phyloP scores from a whole-genome alignment of 2,888 invertebrate species.

The Aromia moschata region DNA sequence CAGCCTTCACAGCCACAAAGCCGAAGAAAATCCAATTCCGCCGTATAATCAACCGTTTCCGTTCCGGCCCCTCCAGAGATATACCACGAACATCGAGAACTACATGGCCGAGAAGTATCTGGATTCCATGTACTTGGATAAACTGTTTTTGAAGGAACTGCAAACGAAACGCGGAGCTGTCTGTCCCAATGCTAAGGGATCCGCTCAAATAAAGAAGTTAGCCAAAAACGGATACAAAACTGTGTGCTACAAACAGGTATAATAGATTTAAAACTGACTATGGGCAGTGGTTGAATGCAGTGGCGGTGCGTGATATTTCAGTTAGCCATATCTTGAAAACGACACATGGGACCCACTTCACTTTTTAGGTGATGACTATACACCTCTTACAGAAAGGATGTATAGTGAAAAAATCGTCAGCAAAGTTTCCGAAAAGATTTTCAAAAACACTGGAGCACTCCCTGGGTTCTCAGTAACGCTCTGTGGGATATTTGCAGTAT shows the following conservation, averaged over 20 bases:
- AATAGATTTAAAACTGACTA: too few relatives aligned
- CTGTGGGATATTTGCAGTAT: too few relatives aligned
- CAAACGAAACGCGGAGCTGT: slow-evolving; percentile 51
- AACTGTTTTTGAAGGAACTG: slow-evolving; percentile 59
- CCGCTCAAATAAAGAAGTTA: slow-evolving; percentile 50
- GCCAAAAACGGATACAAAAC: slow-evolving; percentile 55
- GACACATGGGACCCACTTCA: too few relatives aligned
- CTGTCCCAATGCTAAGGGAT: slow-evolving; percentile 58
- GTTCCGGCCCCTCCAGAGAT: slow-evolving; percentile 57
- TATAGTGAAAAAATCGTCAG: too few relatives aligned
- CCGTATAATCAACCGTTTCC: slow-evolving; percentile 49
- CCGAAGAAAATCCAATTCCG: slow-evolving; percentile 52
- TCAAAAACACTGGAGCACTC: too few relatives aligned
- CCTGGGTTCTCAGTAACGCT: too few relatives aligned
- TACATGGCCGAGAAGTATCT: slow-evolving; percentile 63
- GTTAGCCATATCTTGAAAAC: too few relatives aligned
- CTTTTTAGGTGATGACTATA: too few relatives aligned
- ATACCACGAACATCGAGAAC: slow-evolving; percentile 59
- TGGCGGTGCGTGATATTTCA: too few relatives aligned
- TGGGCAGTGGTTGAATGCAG: too few relatives aligned
- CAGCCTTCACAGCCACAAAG: slow-evolving; percentile 52
- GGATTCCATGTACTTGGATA: slow-evolving; percentile 61
- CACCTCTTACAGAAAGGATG: too few relatives aligned
- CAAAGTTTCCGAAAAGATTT: too few relatives aligned
- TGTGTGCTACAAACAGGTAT: slow-evolving; percentile 58